These are phyloP conservation scores for Aphidius colemani DNA, from an alignment of 2,888 invertebrate genomes.

Conservation along the genomic window DNA sequence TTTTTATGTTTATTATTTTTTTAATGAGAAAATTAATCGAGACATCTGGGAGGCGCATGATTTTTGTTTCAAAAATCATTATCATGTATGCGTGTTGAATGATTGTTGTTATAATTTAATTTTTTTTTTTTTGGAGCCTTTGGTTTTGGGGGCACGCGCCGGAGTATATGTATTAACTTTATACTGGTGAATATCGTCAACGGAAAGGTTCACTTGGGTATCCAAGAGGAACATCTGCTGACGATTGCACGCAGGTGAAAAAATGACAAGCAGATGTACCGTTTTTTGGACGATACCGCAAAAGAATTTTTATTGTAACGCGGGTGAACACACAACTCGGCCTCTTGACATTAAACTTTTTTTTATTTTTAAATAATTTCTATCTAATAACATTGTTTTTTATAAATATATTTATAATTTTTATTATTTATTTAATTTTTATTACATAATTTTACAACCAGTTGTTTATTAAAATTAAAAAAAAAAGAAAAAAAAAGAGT, in stretches of 20 bases:
- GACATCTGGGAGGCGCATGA: too few species aligned
- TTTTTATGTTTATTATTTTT: conserved; percentile 1
- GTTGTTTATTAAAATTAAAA: too few species aligned
- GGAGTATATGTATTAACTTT: neutral
- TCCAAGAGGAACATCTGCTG: conserved; percentile 45
- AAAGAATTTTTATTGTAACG: conserved; percentile 17
- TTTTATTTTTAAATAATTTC: neutral
- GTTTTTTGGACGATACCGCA: conserved; percentile 38
- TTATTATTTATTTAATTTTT: too few species aligned
- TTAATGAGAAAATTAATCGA: neutral
- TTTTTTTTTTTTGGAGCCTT: conserved; percentile 1
- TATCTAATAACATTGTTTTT: too few species aligned
- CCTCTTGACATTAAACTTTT: neutral
- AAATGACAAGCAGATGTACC: conserved; percentile 50
- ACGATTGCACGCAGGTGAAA: conserved; percentile 52
- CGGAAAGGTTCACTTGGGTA: conserved; percentile 30
- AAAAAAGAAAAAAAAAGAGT: too few species aligned
- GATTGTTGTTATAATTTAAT: neutral
- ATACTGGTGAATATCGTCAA: conserved; percentile 32
- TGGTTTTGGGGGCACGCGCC: conserved; percentile 43
- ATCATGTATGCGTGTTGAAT: neutral
- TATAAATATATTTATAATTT: too few species aligned
- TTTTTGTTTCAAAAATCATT: neutral
- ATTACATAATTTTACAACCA: too few species aligned
- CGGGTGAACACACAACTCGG: conserved; percentile 23